Evolutionary conservation across 2,888 invertebrate genomes (phyloP).

Genomic region (Linnaemya vulpina): DNA sequence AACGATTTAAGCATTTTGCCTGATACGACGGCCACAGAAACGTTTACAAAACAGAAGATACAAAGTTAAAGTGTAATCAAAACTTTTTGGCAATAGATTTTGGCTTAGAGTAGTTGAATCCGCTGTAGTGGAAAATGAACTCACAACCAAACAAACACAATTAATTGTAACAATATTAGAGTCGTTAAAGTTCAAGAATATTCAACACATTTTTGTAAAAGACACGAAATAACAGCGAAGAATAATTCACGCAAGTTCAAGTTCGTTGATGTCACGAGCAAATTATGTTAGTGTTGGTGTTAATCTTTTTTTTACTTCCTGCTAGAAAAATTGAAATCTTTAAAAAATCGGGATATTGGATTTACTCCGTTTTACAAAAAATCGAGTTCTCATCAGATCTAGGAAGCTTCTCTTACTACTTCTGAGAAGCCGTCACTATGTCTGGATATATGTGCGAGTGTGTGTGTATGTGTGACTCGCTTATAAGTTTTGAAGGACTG

Average conservation of each 20-base stretch:
- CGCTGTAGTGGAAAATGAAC: neutral
- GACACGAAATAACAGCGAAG: neutral
- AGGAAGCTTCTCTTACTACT: no score
- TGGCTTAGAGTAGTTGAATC: neutral
- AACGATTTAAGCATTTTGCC: slow-evolving; percentile 6
- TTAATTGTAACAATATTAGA: slow-evolving; percentile 10
- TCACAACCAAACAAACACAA: neutral
- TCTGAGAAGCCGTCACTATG: no score
- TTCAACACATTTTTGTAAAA: neutral
- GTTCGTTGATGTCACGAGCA: neutral
- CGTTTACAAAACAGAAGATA: slow-evolving; percentile 1
- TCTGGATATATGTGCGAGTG: no score
- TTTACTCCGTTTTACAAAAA: no score
- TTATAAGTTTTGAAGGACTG: no score
- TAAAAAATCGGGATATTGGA: no score
- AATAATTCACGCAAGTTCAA: neutral
- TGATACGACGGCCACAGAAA: slow-evolving; percentile 10
- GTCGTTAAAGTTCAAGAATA: neutral
- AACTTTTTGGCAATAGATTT: neutral
- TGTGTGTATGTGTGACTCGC: no score
- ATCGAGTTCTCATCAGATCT: no score
- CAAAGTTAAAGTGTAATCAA: slow-evolving; percentile 17
- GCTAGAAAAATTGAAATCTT: no score
- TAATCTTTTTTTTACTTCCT: neutral
- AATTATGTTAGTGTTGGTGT: neutral